A percentile compares a stretch with the other conserved stretches of the same genome.
Conservation (phyloP, 92 coral and sea anemone species). For the Virgularia gustaviana region DNA sequence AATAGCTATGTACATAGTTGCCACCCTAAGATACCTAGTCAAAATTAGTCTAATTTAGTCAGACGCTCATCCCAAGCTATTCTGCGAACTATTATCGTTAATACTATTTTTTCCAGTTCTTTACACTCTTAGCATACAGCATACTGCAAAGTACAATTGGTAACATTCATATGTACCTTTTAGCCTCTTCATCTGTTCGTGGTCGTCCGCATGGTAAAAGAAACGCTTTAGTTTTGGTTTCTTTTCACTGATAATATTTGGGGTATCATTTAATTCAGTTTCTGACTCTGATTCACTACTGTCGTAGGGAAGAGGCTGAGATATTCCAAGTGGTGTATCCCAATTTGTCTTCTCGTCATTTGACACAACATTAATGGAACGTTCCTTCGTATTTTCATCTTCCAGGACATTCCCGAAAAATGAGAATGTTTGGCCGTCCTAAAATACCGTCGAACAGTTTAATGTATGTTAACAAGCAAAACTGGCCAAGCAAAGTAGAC, state of each 20-base stretch:
- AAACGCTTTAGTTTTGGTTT: conserved; percentile 33
- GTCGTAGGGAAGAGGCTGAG: conserved; percentile 73
- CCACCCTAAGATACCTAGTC: no score
- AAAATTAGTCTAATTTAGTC: neutral
- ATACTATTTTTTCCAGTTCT: no score
- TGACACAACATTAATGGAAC: neutral
- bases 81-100: conserved; percentile 27
- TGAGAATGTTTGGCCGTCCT: conserved; percentile 30
- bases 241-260: neutral
- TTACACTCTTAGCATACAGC: neutral
- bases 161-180: conserved; percentile 49
- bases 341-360: conserved; percentile 7
- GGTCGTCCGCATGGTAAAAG: conserved; percentile 77
- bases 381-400: neutral
- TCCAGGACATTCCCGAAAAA: conserved; percentile 7
- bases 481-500: no score
- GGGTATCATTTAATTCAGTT: conserved; percentile 29
- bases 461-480: neutral
- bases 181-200: conserved; percentile 57
- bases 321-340: neutral
- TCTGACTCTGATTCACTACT: conserved; percentile 75
- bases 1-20: no score
- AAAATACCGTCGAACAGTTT: neutral
- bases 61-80: neutral
- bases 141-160: neutral